A percentile compares a stretch with the other conserved stretches of the same genome.
Conservation (phyloP, 1,140 invertebrate genomes). For the Teleogryllus occipitalis region DNA sequence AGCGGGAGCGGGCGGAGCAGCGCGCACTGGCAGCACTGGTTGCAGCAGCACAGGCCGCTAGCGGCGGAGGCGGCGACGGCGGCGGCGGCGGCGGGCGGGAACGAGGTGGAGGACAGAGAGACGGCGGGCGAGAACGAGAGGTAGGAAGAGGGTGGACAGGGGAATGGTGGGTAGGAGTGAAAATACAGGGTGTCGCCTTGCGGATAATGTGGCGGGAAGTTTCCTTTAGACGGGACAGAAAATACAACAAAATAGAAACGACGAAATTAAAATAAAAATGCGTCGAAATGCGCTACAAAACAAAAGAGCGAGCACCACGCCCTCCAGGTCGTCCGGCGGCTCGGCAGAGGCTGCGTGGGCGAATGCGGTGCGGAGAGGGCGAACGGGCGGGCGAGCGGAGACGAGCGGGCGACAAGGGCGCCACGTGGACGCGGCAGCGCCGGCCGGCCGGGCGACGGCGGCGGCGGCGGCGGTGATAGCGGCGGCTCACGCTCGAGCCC, state of each 20-base stretch:
- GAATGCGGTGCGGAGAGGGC: too few species aligned
- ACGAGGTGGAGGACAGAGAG: neutral
- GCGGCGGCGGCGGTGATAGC: too few species aligned
- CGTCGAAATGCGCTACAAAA: neutral
- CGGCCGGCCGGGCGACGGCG: too few species aligned
- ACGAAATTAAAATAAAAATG: neutral
- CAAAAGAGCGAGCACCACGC: neutral
- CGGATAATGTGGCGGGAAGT: neutral
- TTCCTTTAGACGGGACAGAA: neutral
- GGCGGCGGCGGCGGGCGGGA: neutral
- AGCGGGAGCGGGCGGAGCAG: neutral
- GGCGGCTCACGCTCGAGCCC: too few species aligned
- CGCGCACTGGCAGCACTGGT: neutral
- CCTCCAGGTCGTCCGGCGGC: neutral
- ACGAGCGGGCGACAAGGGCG: too few species aligned
- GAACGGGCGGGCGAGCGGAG: too few species aligned
- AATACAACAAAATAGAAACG: neutral
- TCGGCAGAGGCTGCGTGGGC: too few species aligned
- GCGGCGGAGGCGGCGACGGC: neutral
- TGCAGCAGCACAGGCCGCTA: neutral
- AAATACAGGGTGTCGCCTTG: neutral
- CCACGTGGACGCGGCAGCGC: neutral
- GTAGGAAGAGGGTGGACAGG: neutral
- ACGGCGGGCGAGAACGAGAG: slow-evolving; percentile 1
- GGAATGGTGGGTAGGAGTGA: neutral